Conservation (phyloP, 2,888 invertebrate genomes). For the Bellardia bayeri region DNA sequence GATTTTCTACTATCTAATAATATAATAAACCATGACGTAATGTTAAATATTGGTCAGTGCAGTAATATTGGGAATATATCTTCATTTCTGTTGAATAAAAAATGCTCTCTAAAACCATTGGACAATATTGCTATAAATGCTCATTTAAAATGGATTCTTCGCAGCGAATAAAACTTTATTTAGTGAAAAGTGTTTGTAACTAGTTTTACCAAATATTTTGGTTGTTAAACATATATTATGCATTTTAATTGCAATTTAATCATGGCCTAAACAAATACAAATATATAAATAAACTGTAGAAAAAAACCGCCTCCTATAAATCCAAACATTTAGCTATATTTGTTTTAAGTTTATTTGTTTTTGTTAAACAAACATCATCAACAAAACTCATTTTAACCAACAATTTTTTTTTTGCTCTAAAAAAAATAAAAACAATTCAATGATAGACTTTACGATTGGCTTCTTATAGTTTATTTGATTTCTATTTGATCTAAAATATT, state of each 20-base stretch:
- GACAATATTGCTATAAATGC: not conserved
- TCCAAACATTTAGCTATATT: slow-evolving; percentile 22
- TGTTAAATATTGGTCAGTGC: no score
- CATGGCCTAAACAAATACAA: slow-evolving; percentile 45
- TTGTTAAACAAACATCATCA: slow-evolving; percentile 31
- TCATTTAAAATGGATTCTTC: not conserved
- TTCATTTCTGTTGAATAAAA: no score
- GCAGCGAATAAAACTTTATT: not conserved
- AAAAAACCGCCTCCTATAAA: slow-evolving; percentile 1
- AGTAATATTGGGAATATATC: no score
- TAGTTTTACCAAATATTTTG: not conserved
- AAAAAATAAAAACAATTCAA: slow-evolving; percentile 4
- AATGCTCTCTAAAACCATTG: no score
- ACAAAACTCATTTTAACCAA: slow-evolving; percentile 31
- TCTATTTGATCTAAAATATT: not conserved
- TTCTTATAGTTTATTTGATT: not conserved
- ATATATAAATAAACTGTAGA: not conserved
- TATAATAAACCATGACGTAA: no score
- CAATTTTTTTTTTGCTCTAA: not conserved
- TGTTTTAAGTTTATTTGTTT: slow-evolving; percentile 31
- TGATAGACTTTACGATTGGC: not conserved
- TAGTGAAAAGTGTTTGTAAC: not conserved
- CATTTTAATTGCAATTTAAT: slow-evolving; percentile 64
- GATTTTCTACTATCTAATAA: no score
- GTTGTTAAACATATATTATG: slow-evolving; percentile 19